A percentile compares a stretch with the other conserved stretches of the same genome.
These are phyloP conservation scores for Brachyptera putata DNA, from an alignment of 2,888 invertebrate species.

Conservation along the genomic window DNA sequence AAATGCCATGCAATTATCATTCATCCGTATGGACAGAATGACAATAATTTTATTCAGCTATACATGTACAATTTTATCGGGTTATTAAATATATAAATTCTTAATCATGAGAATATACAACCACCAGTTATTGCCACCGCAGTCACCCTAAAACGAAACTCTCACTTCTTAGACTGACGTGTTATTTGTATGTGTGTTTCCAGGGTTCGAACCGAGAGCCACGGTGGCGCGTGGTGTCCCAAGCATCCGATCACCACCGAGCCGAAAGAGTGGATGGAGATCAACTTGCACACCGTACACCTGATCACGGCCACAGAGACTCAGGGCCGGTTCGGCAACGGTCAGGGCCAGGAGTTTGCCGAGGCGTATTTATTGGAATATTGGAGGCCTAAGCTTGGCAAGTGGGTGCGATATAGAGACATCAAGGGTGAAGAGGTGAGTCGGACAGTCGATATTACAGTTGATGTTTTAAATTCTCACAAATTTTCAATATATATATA, in stretches of 20 bases:
- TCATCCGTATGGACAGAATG: no score
- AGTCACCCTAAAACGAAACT: no score
- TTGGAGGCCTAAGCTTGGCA: conserved; percentile 72
- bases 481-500: no score
- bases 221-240: conserved; percentile 93
- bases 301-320: conserved; percentile 76
- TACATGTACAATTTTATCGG: no score
- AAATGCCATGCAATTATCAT: no score
- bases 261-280: conserved; percentile 72
- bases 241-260: conserved; percentile 73
- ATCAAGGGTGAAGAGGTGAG: conserved; percentile 72
- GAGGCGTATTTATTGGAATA: conserved; percentile 81
- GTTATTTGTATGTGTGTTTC: conserved; percentile 39
- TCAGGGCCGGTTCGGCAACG: conserved; percentile 90
- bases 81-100: no score
- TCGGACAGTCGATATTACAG: conserved; percentile 4
- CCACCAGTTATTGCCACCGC: no score
- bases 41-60: no score
- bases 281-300: conserved; percentile 72
- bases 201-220: conserved; percentile 76
- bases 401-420: conserved; percentile 78
- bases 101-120: no score
- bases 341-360: conserved; percentile 82
- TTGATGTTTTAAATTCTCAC: no score
- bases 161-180: no score